Conservation (phyloP, 1,140 invertebrate genomes). For the Acromyrmex charruanus region DNA sequence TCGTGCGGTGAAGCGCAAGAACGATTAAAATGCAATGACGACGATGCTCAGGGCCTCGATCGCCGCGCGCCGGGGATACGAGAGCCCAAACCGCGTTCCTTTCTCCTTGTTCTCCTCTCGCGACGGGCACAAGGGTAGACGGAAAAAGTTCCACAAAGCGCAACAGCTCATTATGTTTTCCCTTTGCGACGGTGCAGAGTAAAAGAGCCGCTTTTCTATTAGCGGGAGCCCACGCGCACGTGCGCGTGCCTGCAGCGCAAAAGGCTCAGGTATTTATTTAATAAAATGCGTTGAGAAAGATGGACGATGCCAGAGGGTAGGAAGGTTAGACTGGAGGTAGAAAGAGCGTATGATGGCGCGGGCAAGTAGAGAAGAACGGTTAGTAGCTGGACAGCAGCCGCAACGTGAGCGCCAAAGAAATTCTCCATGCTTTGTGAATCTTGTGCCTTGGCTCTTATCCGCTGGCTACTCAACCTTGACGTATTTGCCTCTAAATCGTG, state of each 20-base stretch:
- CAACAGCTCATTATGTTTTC: slow-evolving; percentile 77
- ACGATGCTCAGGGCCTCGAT: slow-evolving; percentile 33
- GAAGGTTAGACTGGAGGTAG: slow-evolving; percentile 20
- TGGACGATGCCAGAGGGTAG: slow-evolving; percentile 41
- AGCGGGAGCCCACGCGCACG: slow-evolving; percentile 67
- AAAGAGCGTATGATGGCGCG: slow-evolving; percentile 17
- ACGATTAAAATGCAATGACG: slow-evolving; percentile 56
- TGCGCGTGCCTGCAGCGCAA: slow-evolving; percentile 71
- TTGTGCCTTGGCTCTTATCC: slow-evolving; percentile 41
- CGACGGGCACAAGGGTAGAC: neutral
- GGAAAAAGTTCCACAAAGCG: slow-evolving; percentile 75
- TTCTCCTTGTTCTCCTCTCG: slow-evolving; percentile 43
- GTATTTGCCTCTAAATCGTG: slow-evolving; percentile 64
- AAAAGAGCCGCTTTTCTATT: slow-evolving; percentile 72
- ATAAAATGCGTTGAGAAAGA: slow-evolving; percentile 80
- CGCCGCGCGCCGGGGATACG: neutral
- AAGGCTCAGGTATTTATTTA: slow-evolving; percentile 81
- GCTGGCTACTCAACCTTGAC: slow-evolving; percentile 47
- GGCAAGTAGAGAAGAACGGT: slow-evolving; percentile 16
- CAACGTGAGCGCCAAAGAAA: slow-evolving; percentile 74
- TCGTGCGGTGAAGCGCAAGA: slow-evolving; percentile 37
- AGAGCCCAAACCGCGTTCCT: slow-evolving; percentile 5
- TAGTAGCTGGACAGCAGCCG: slow-evolving; percentile 42
- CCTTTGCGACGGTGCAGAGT: slow-evolving; percentile 73
- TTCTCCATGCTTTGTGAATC: slow-evolving; percentile 72